A percentile compares a stretch with the other conserved stretches of the same genome.
These are phyloP conservation scores for Cryptocephalus moraei DNA, from an alignment of 2,888 invertebrate genomes.

Conservation along the genomic window DNA sequence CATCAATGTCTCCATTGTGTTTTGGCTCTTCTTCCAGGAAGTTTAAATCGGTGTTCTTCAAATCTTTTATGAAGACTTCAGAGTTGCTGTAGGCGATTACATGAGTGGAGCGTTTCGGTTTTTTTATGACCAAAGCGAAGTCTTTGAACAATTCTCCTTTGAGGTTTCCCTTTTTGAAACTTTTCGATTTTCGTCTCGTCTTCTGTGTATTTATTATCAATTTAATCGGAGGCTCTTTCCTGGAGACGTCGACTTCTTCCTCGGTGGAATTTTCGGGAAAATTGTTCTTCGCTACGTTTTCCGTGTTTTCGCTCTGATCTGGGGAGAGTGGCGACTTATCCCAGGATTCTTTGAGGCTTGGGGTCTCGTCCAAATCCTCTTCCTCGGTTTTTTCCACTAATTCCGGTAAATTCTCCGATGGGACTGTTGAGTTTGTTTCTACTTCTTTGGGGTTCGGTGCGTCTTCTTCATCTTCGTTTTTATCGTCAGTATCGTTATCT, in stretches of 20 bases:
- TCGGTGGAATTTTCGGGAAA: background rate
- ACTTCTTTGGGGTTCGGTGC: background rate
- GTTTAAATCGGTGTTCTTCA: background rate
- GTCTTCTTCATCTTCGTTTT: background rate
- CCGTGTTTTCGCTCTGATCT: too few species aligned
- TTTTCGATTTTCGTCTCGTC: slow-evolving; percentile 21
- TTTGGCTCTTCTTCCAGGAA: background rate
- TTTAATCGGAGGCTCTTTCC: slow-evolving; percentile 11
- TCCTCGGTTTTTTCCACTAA: too few species aligned
- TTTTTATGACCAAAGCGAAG: slow-evolving; percentile 23
- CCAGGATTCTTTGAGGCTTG: too few species aligned
- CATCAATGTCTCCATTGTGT: slow-evolving; percentile 8
- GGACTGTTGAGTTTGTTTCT: too few species aligned
- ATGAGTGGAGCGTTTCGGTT: slow-evolving; percentile 18
- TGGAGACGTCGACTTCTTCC: background rate
- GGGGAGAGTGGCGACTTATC: too few species aligned
- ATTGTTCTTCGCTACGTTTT: background rate
- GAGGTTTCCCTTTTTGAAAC: slow-evolving; percentile 18
- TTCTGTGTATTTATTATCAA: slow-evolving; percentile 16
- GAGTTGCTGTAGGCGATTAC: slow-evolving; percentile 11
- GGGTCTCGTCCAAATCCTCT: too few species aligned
- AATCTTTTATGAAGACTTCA: slow-evolving; percentile 10
- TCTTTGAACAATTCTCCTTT: slow-evolving; percentile 21
- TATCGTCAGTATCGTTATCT: background rate
- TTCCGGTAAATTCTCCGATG: too few species aligned